phyloP scores from a whole-genome alignment of 2,797 vertebrate genomes.

The Cryptoprocta ferox region DNA sequence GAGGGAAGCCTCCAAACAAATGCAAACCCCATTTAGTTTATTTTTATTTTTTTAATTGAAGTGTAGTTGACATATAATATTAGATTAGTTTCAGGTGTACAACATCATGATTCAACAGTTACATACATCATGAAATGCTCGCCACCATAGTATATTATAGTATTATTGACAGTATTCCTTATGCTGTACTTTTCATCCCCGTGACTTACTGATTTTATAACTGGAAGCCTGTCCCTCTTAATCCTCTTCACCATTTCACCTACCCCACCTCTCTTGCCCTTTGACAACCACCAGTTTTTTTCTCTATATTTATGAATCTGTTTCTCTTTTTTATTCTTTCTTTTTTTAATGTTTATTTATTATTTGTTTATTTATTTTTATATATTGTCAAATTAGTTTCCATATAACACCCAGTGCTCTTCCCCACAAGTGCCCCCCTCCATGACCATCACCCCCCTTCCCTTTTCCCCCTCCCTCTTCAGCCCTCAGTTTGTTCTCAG shows the following conservation, averaged over 20 bases:
- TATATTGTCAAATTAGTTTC: too few relatives aligned
- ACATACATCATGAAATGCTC: neutral
- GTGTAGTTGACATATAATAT: neutral
- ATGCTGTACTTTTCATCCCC: neutral
- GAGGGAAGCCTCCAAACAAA: constrained; percentile 68
- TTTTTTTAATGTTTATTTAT: too few relatives aligned
- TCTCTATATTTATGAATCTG: constrained; percentile 17
- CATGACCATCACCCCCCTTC: too few relatives aligned
- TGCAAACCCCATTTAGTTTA: constrained; percentile 50
- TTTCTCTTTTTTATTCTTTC: too few relatives aligned
- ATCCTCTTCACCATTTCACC: neutral
- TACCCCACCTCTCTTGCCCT: neutral
- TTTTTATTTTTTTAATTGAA: neutral
- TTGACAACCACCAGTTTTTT: neutral
- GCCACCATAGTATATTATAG: neutral
- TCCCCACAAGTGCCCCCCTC: too few relatives aligned
- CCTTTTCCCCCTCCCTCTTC: too few relatives aligned
- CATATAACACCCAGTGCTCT: too few relatives aligned
- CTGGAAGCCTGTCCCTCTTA: neutral
- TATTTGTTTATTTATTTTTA: too few relatives aligned
- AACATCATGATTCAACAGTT: neutral
- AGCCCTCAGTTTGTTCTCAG: too few relatives aligned
- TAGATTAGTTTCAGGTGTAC: neutral
- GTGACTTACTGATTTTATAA: neutral
- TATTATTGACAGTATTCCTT: neutral